Percentiles rank a stretch among this genome's conserved stretches.
phyloP scores from a whole-genome alignment of 2,797 vertebrate species.

The Xenentodon cancila region DNA sequence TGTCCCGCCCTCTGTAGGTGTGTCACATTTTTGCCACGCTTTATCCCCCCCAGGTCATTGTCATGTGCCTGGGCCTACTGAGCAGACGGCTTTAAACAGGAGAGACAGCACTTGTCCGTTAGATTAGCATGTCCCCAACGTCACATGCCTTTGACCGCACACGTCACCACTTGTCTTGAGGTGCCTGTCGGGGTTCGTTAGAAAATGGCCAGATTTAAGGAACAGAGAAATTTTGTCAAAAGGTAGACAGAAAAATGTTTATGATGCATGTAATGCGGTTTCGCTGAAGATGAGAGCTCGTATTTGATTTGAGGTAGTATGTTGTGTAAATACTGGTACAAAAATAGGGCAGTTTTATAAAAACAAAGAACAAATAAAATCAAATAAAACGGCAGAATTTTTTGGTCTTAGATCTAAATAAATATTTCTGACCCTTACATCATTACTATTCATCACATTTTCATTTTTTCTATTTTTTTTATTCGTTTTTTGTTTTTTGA shows the following conservation, averaged over 20 bases:
- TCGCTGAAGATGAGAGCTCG: slow-evolving; percentile 4
- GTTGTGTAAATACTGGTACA: slow-evolving; percentile 1
- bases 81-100: slow-evolving; percentile 64
- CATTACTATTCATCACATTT: slow-evolving; percentile 66
- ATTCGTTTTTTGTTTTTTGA: too few species aligned
- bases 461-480: background rate
- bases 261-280: slow-evolving; percentile 39
- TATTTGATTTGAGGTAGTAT: slow-evolving; percentile 30
- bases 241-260: slow-evolving; percentile 56
- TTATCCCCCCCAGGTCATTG: slow-evolving; percentile 63
- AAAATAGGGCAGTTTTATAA: slow-evolving; percentile 31
- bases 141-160: slow-evolving; percentile 67
- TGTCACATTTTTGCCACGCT: slow-evolving; percentile 57
- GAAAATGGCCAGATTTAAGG: slow-evolving; percentile 56
- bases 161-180: slow-evolving; percentile 72
- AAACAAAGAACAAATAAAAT: slow-evolving; percentile 1
- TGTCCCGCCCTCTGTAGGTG: slow-evolving; percentile 57
- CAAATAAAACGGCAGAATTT: slow-evolving; percentile 36
- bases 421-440: slow-evolving; percentile 51
- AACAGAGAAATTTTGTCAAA: slow-evolving; percentile 54
- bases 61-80: slow-evolving; percentile 59
- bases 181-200: slow-evolving; percentile 75
- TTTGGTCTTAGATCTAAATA: slow-evolving; percentile 53
- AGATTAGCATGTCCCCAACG: slow-evolving; percentile 68
- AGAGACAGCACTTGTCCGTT: slow-evolving; percentile 76